These are phyloP conservation scores for Sericinus montela DNA, from an alignment of 2,888 invertebrate species.

Conservation along the genomic window DNA sequence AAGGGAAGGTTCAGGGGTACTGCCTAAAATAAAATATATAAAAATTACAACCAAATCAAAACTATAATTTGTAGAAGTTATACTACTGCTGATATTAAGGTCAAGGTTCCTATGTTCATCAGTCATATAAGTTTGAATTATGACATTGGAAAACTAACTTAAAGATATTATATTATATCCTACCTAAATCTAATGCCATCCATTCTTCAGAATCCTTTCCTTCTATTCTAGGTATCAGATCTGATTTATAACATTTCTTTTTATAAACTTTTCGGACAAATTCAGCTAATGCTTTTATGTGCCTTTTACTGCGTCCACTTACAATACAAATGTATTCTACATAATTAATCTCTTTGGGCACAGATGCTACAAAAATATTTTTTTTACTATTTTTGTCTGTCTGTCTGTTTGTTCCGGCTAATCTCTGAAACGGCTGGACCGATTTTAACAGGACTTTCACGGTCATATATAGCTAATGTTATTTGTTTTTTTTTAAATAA, in stretches of 20 bases:
- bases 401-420: too few species aligned
- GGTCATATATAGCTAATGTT: too few species aligned
- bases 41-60: too few species aligned
- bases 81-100: too few species aligned
- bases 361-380: slow-evolving; percentile 88
- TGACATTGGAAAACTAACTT: not conserved
- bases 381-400: slow-evolving; percentile 21
- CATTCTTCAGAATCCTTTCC: slow-evolving; percentile 88
- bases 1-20: too few species aligned
- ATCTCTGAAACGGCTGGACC: too few species aligned
- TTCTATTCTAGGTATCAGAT: slow-evolving; percentile 87
- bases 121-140: too few species aligned
- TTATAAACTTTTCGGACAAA: slow-evolving; percentile 89
- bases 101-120: too few species aligned
- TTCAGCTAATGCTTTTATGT: slow-evolving; percentile 86
- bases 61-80: too few species aligned
- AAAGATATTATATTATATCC: not conserved
- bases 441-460: too few species aligned
- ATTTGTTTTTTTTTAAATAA: too few species aligned
- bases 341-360: slow-evolving; percentile 87
- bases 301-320: slow-evolving; percentile 85
- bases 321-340: slow-evolving; percentile 92
- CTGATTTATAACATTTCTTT: slow-evolving; percentile 81
- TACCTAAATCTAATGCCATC: slow-evolving; percentile 95
- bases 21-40: too few species aligned